These are phyloP conservation scores for Rhynchophorus ferrugineus DNA, from an alignment of 1,140 invertebrate genomes.

Conservation along the genomic window DNA sequence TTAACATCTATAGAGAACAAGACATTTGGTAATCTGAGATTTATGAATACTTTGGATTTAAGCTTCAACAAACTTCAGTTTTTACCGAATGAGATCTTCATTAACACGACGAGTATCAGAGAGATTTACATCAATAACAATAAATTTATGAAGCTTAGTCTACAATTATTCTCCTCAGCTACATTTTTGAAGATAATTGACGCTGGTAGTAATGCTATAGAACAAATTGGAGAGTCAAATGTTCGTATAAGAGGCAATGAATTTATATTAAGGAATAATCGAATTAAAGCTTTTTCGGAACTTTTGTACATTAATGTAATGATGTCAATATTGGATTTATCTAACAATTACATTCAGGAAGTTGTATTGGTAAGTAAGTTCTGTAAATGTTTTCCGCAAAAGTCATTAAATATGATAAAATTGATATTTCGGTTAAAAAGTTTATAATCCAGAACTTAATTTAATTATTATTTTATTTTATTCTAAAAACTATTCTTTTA, in stretches of 20 bases:
- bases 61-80: neutral
- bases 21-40: neutral
- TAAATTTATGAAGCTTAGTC: neutral
- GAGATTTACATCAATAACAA: neutral
- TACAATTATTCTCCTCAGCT: neutral
- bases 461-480: no score
- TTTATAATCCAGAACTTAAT: no score
- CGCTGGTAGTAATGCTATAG: neutral
- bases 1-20: neutral
- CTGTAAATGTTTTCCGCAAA: neutral
- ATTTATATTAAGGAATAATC: neutral
- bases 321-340: neutral
- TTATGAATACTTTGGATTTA: neutral
- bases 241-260: neutral
- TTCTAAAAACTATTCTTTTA: no score
- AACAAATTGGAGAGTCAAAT: neutral
- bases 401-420: neutral
- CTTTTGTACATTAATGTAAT: neutral
- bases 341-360: neutral
- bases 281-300: neutral
- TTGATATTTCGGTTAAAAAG: no score
- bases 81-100: neutral
- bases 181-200: neutral
- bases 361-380: neutral
- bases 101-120: neutral